A percentile compares a stretch with the other conserved stretches of the same genome.
These are phyloP conservation scores for Myanophis thanlyinensis DNA, from an alignment of 2,113 vertebrate species.

Conservation along the genomic window DNA sequence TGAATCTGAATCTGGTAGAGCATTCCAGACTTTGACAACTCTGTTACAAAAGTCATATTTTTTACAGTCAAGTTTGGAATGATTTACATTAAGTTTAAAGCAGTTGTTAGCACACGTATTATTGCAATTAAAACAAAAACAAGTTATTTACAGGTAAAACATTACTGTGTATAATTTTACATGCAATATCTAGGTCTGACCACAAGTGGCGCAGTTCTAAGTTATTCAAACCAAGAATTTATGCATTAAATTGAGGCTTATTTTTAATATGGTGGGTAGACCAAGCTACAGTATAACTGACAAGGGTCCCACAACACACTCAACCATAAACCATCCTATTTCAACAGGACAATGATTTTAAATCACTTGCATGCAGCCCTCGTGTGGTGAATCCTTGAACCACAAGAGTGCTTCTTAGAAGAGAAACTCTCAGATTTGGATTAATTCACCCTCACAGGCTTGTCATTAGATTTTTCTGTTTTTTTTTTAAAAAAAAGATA, in stretches of 20 bases:
- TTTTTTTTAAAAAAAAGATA: background rate
- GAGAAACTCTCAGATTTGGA: background rate
- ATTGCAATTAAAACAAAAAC: too few species aligned
- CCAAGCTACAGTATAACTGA: background rate
- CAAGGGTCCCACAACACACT: background rate
- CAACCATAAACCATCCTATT: background rate
- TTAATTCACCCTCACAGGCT: background rate
- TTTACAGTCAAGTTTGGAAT: too few species aligned
- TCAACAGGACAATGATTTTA: background rate
- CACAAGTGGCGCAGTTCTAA: too few species aligned
- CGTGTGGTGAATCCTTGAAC: background rate
- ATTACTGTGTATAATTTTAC: too few species aligned
- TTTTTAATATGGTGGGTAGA: background rate
- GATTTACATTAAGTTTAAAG: too few species aligned
- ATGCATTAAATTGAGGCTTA: background rate
- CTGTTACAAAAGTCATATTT: too few species aligned
- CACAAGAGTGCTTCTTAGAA: background rate
- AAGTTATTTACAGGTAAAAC: too few species aligned
- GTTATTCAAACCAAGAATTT: too few species aligned
- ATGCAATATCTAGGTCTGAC: too few species aligned
- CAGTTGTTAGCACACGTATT: too few species aligned
- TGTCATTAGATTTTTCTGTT: background rate
- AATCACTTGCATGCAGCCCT: background rate
- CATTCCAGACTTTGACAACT: too few species aligned
- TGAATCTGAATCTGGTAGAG: too few species aligned